Evolutionary conservation across 2,797 vertebrate species (phyloP), one percentile per base, ranked within the genome.

Genomic region (Argyrosomus regius): DNA sequence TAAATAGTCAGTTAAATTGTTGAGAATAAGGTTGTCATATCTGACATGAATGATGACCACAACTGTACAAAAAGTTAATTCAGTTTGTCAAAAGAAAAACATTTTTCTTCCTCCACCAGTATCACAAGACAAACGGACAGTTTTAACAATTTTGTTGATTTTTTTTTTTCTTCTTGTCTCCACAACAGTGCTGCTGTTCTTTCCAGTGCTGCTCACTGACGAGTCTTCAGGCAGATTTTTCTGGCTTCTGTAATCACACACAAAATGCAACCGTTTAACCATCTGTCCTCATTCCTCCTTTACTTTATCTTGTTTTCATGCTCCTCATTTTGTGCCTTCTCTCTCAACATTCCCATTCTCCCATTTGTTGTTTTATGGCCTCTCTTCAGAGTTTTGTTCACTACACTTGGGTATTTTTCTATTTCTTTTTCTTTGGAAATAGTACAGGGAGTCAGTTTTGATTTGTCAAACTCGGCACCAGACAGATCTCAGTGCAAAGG

Each of bases 351-450:
- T 81, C 70, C 70, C 71, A 53, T 50, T 76, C 53, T 87, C 80
- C 78, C 61, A 70, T 81, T 75, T 90, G 75, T 91, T 89, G 59
- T 82, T 76, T 82, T 53, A 83, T 50, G 9, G 43, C 73, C 81
- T 78, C 82, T n/a, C 41, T 14, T 72, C 49, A 87, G 60, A 80
- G 84, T 83, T 71, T 39, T 83, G 22, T 46, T 45, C 52, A 49
- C 22, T 62, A 72, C 26, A 43, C 64, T 72, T 63, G 63, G 43
- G 63, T 31, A 46, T 82, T 78, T 68, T 56, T 66, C 3, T 72
- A 54, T 81, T 78, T 79, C 4, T 61, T 72, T 73, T 73, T n/a
- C 35, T 59, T 22, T 26, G 46, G 4, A 86, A 56, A 46, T 35
- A 52, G 56, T 59, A 10, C 64, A 82, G 67, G 18, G 66, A 48